Percentiles rank a stretch among this genome's conserved stretches.
phyloP scores from a whole-genome alignment of 2,888 invertebrate genomes.

The Notocelia uddmanniana region DNA sequence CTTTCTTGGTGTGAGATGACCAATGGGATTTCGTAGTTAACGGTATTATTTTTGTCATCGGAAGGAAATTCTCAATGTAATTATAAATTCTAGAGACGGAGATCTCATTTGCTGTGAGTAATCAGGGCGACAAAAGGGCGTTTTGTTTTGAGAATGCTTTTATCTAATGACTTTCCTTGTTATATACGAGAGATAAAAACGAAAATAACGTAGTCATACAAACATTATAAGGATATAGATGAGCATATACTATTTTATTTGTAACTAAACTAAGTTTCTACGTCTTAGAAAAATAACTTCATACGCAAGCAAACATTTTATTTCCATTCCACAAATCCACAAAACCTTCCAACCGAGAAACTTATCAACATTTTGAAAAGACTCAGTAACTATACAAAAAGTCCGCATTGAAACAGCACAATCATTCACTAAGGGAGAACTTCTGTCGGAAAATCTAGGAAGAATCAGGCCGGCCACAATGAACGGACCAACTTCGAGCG shows the following conservation, averaged over 20 bases:
- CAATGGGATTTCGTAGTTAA: conserved; percentile 80
- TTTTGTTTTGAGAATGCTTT: conserved; percentile 54
- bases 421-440: conserved; percentile 77
- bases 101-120: conserved; percentile 68
- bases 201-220: not conserved
- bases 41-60: conserved; percentile 65
- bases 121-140: conserved; percentile 68
- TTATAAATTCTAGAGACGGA: conserved; percentile 67
- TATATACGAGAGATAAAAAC: not conserved
- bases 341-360: conserved; percentile 68
- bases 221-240: not conserved
- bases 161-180: conserved; percentile 49
- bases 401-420: conserved; percentile 81
- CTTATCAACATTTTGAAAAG: conserved; percentile 47
- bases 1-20: conserved; percentile 80
- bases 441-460: conserved; percentile 60
- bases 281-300: conserved; percentile 25
- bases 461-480: conserved; percentile 82
- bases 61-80: conserved; percentile 68
- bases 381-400: conserved; percentile 49
- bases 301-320: conserved; percentile 16
- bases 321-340: conserved; percentile 60
- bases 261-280: not conserved
- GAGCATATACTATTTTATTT: conserved; percentile 1
- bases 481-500: conserved; percentile 82